Conservation (phyloP, 2,113 vertebrate species). For the Epinephelus moara region DNA sequence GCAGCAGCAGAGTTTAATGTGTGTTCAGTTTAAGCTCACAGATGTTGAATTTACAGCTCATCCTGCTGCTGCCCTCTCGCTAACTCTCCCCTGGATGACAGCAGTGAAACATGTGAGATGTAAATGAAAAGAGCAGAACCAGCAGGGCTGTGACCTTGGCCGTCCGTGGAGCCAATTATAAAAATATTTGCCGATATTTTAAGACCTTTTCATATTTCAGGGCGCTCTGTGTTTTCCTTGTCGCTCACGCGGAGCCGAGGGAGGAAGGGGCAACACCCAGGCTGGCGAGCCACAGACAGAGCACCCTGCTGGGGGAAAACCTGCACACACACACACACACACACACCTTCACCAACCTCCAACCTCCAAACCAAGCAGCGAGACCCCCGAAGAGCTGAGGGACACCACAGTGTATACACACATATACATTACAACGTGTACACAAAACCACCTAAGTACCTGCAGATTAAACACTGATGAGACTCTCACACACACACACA, state of each 20-base stretch:
- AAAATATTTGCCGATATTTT: conserved; percentile 67
- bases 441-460: conserved; percentile 39
- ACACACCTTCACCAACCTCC: background rate
- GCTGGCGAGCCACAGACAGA: conserved; percentile 49
- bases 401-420: conserved; percentile 54
- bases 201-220: conserved; percentile 64
- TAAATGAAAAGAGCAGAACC: conserved; percentile 48
- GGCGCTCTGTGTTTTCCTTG: conserved; percentile 67
- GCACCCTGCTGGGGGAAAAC: conserved; percentile 59
- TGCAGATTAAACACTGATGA: conserved; percentile 13
- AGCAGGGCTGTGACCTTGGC: conserved; percentile 47
- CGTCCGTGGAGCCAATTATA: conserved; percentile 32
- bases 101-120: conserved; percentile 29
- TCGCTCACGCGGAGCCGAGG: conserved; percentile 48
- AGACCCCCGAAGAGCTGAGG: conserved; percentile 58
- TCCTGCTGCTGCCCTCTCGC: conserved; percentile 1
- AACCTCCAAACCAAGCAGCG: conserved; percentile 33
- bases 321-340: conserved; percentile 12
- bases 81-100: conserved; percentile 29
- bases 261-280: conserved; percentile 71
- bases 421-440: conserved; percentile 41
- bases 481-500: conserved; percentile 5
- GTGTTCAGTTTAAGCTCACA: conserved; percentile 1
- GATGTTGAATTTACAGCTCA: conserved; percentile 17
- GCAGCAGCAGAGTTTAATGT: background rate